phyloP scores from a whole-genome alignment of 2,113 vertebrate genomes.

The Platycercus adscitus region DNA sequence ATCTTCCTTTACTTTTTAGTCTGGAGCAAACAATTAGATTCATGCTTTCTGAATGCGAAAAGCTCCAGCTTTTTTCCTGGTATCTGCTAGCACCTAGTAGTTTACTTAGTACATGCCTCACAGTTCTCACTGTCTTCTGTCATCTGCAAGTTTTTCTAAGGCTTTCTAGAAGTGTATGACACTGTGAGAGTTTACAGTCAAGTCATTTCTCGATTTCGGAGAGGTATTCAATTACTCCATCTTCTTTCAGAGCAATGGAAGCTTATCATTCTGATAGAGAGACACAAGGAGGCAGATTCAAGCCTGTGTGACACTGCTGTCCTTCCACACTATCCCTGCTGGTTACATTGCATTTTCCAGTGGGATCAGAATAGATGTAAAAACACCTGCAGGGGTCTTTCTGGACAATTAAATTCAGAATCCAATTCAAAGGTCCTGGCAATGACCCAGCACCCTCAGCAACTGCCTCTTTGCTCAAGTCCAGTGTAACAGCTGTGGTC shows the following conservation, averaged over 20 bases:
- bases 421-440: background rate
- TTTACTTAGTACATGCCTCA: background rate
- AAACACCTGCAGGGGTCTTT: background rate
- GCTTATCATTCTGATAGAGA: background rate
- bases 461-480: background rate
- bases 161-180: background rate
- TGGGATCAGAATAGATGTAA: background rate
- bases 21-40: background rate
- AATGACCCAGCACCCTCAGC: background rate
- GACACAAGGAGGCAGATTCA: background rate
- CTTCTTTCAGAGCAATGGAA: background rate
- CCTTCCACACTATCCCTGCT: background rate
- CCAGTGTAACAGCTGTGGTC: background rate
- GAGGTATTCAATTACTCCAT: background rate
- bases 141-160: background rate
- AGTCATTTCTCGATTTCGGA: background rate
- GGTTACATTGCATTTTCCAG: background rate
- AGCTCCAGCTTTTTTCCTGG: background rate
- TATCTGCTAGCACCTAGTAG: background rate
- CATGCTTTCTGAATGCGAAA: background rate
- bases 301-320: background rate
- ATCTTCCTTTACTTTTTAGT: background rate
- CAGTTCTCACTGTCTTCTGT: background rate
- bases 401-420: background rate
- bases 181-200: background rate